Conservation (phyloP, 2,113 vertebrate genomes). For the Chiloscyllium plagiosum region DNA sequence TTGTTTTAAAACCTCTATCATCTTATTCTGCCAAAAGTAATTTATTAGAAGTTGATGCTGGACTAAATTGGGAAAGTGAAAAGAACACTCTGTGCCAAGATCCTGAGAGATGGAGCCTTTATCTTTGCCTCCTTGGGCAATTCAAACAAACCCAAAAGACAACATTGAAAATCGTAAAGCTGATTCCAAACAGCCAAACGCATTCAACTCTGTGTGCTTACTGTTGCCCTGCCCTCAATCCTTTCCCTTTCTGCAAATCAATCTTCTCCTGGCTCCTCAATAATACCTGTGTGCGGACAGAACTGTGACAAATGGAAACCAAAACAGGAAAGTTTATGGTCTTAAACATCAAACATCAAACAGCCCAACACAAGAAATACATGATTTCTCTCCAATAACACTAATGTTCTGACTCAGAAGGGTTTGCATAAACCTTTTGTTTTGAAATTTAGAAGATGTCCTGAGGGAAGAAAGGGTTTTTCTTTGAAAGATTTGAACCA, state of each 20-base stretch:
- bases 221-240: not conserved
- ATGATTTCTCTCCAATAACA: no score
- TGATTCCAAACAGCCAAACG: not conserved
- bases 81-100: not conserved
- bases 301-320: not conserved
- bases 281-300: not conserved
- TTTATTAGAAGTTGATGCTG: not conserved
- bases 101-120: not conserved
- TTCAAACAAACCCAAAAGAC: not conserved
- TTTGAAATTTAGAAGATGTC: not conserved
- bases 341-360: not conserved
- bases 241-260: not conserved
- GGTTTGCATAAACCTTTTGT: not conserved
- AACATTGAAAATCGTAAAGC: not conserved
- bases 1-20: not conserved
- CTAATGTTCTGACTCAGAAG: no score
- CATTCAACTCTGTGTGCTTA: not conserved
- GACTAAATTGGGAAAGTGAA: not conserved
- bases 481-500: not conserved
- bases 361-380: not conserved
- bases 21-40: not conserved
- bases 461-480: not conserved
- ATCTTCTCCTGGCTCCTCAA: not conserved
- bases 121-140: not conserved
- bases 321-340: not conserved